phyloP scores from a whole-genome alignment of 2,888 invertebrate species.

The Mythimna lalbum region DNA sequence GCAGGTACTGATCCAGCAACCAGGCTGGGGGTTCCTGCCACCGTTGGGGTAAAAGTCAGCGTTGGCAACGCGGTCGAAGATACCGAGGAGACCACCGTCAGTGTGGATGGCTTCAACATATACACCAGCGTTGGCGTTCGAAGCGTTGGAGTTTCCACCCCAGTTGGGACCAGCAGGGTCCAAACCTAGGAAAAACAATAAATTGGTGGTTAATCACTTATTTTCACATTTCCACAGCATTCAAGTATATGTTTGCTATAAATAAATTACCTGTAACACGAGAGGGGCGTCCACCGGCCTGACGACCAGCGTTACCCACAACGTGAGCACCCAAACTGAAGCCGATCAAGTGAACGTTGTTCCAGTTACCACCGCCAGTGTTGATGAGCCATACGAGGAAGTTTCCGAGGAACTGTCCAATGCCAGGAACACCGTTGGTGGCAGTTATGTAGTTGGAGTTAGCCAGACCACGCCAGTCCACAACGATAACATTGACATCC shows the following conservation, averaged over 20 bases:
- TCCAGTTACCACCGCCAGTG: constrained; percentile 79
- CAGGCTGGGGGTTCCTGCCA: constrained; percentile 78
- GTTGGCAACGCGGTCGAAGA: constrained; percentile 69
- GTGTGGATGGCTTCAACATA: constrained; percentile 83
- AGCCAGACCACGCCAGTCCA: constrained; percentile 81
- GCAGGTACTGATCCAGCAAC: constrained; percentile 75
- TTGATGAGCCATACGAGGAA: constrained; percentile 83
- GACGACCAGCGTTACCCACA: constrained; percentile 80
- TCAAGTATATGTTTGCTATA: not conserved
- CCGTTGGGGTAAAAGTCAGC: constrained; percentile 81
- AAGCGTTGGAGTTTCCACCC: constrained; percentile 67
- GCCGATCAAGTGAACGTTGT: constrained; percentile 84
- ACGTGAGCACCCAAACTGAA: constrained; percentile 88
- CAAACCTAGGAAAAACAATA: constrained; percentile 51
- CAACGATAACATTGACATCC: constrained; percentile 82
- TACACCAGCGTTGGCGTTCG: constrained; percentile 68
- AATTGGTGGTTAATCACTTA: not conserved
- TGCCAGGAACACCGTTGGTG: constrained; percentile 75
- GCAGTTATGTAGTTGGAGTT: constrained; percentile 73
- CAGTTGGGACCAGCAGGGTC: constrained; percentile 82
- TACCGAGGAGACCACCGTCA: constrained; percentile 76
- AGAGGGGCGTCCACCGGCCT: constrained; percentile 64
- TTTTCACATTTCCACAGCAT: not conserved
- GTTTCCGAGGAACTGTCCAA: constrained; percentile 80
- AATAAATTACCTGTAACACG: constrained; percentile 76